Evolutionary conservation across 1,140 invertebrate species (phyloP).

Genomic region (Drosophila auraria): DNA sequence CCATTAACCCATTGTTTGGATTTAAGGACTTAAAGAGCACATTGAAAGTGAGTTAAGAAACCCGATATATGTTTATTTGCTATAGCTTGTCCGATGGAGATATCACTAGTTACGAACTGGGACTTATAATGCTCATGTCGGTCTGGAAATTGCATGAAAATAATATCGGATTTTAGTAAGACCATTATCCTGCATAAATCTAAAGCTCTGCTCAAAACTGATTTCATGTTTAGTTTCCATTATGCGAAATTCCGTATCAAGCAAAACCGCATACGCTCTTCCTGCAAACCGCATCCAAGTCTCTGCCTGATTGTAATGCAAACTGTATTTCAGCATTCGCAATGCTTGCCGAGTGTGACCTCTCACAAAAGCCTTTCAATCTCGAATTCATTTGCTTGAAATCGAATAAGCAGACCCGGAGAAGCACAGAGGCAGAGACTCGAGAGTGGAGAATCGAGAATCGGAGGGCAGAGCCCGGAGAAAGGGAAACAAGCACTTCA

Average conservation of each 20-base stretch:
- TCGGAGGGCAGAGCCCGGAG: neutral
- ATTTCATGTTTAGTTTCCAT: constrained; percentile 8
- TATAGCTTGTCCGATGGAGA: neutral
- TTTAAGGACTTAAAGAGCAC: constrained; percentile 25
- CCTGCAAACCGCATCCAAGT: constrained; percentile 30
- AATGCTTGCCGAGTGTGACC: constrained; percentile 39
- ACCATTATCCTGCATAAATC: neutral
- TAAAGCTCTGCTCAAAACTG: neutral
- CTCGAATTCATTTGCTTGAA: constrained; percentile 54
- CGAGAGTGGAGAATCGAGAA: constrained; percentile 7
- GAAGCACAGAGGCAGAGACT: constrained; percentile 14
- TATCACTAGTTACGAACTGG: too few species aligned
- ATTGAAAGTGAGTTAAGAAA: neutral
- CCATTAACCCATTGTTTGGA: constrained; percentile 36
- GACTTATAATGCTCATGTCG: too few species aligned
- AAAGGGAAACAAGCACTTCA: constrained; percentile 48
- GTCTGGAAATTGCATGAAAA: neutral
- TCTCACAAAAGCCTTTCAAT: constrained; percentile 51
- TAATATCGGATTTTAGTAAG: neutral
- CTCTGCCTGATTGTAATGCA: constrained; percentile 43
- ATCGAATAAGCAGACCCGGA: constrained; percentile 40
- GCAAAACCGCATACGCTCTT: constrained; percentile 25
- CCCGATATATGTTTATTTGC: neutral
- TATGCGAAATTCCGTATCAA: constrained; percentile 6
- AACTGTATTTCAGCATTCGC: constrained; percentile 39